Conservation (phyloP, 2,888 invertebrate species). For the Venusia cambrica region DNA sequence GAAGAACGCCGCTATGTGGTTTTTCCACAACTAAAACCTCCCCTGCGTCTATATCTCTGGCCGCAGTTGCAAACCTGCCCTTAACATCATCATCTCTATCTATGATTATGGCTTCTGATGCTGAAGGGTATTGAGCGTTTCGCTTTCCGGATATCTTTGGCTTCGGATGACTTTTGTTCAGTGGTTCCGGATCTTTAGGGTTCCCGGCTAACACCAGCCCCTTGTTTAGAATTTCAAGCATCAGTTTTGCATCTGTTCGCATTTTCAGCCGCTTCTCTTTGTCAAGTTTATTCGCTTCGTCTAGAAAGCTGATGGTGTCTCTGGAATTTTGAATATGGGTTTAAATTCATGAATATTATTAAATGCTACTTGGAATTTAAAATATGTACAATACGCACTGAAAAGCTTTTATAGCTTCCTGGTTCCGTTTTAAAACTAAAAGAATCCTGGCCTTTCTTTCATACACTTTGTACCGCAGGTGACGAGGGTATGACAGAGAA, state of each 20-base stretch:
- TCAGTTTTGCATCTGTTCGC: slow-evolving; percentile 84
- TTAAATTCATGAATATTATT: too few species aligned
- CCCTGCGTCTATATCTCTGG: slow-evolving; percentile 85
- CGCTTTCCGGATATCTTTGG: slow-evolving; percentile 68
- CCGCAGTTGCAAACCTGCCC: slow-evolving; percentile 88
- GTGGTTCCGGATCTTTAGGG: slow-evolving; percentile 58
- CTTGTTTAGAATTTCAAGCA: slow-evolving; percentile 85
- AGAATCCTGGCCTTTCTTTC: slow-evolving; percentile 88
- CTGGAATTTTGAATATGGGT: too few species aligned
- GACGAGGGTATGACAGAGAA: slow-evolving; percentile 84
- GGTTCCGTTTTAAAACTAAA: slow-evolving; percentile 84
- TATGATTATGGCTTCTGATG: slow-evolving; percentile 84
- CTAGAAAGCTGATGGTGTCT: slow-evolving; percentile 84
- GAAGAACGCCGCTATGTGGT: slow-evolving; percentile 86
- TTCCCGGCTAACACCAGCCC: slow-evolving; percentile 76
- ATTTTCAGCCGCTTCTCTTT: slow-evolving; percentile 83
- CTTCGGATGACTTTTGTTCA: slow-evolving; percentile 56
- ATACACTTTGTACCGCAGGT: slow-evolving; percentile 87
- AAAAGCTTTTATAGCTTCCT: slow-evolving; percentile 84
- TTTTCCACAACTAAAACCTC: slow-evolving; percentile 87
- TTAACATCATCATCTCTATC: slow-evolving; percentile 79
- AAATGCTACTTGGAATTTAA: too few species aligned
- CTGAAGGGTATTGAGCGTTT: slow-evolving; percentile 73
- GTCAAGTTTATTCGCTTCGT: slow-evolving; percentile 82
- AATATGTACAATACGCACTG: too few species aligned